These are phyloP conservation scores for Stegophylla sp. DNA, from an alignment of 2,888 invertebrate genomes.

Conservation along the genomic window DNA sequence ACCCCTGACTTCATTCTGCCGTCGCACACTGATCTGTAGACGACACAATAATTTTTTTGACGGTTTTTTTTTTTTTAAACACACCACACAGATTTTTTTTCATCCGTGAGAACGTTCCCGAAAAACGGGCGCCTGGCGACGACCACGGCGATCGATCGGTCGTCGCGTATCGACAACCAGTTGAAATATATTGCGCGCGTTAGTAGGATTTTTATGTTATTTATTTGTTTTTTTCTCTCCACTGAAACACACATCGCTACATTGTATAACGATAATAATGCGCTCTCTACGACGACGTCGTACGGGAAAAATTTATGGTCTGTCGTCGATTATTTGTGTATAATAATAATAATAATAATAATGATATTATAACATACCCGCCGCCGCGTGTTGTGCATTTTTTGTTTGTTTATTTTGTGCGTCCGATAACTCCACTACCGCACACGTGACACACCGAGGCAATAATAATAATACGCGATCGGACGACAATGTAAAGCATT, in stretches of 20 bases:
- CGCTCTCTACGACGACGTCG: not conserved
- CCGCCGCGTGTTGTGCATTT: not conserved
- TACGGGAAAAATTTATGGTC: constrained; percentile 40
- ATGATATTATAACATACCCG: not conserved
- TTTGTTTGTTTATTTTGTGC: constrained; percentile 1
- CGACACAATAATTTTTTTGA: constrained; percentile 1
- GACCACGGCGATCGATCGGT: not conserved
- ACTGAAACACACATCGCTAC: not conserved
- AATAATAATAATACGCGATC: constrained; percentile 4
- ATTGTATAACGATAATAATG: no score
- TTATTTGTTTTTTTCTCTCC: not conserved
- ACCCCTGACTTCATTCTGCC: no score
- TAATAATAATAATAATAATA: no score
- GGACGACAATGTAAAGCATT: not conserved
- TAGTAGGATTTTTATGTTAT: constrained; percentile 11
- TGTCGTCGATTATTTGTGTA: constrained; percentile 3
- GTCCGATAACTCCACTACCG: constrained; percentile 4
- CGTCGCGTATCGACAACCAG: not conserved
- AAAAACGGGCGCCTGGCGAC: constrained; percentile 10
- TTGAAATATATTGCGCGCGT: not conserved
- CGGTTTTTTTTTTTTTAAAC: not conserved
- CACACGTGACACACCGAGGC: constrained; percentile 10
- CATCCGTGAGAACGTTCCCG: not conserved
- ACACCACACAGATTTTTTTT: not conserved
- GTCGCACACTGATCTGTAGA: not conserved